phyloP scores from a whole-genome alignment of 2,113 vertebrate genomes.

The Bambusicola thoracicus region DNA sequence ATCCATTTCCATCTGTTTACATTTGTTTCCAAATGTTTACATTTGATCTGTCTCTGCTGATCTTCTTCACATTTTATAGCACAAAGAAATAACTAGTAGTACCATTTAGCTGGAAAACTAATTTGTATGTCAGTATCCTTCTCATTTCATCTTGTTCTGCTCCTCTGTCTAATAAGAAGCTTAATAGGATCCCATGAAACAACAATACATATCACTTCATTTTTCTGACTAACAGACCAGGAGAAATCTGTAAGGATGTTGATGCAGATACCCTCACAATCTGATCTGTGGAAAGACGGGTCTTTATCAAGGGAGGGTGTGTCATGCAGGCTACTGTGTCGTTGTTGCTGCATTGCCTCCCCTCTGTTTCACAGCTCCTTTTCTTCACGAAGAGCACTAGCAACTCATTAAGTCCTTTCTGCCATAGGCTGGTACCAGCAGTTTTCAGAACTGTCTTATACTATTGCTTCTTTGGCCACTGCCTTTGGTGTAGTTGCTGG shows the following conservation, averaged over 20 bases:
- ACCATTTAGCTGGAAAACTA: neutral
- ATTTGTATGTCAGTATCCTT: neutral
- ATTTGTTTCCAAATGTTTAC: neutral
- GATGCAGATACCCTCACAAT: neutral
- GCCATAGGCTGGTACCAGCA: too few species aligned
- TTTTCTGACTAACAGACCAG: neutral
- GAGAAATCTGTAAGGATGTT: neutral
- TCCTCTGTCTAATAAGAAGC: neutral
- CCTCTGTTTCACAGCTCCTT: neutral
- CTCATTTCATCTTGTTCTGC: neutral
- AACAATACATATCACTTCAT: neutral
- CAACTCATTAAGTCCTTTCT: accelerated
- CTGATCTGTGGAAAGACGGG: neutral
- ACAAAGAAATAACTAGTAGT: neutral
- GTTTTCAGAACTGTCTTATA: neutral
- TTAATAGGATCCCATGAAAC: neutral
- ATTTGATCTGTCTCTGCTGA: neutral
- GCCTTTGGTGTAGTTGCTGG: neutral
- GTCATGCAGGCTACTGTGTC: accelerated
- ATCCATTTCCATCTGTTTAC: neutral
- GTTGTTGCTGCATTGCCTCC: accelerated
- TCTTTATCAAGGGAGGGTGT: neutral
- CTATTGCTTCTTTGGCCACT: neutral
- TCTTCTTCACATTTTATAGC: neutral
- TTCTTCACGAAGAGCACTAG: neutral